phyloP scores from a whole-genome alignment of 2,888 invertebrate species.

The Cryptosula pallasiana region DNA sequence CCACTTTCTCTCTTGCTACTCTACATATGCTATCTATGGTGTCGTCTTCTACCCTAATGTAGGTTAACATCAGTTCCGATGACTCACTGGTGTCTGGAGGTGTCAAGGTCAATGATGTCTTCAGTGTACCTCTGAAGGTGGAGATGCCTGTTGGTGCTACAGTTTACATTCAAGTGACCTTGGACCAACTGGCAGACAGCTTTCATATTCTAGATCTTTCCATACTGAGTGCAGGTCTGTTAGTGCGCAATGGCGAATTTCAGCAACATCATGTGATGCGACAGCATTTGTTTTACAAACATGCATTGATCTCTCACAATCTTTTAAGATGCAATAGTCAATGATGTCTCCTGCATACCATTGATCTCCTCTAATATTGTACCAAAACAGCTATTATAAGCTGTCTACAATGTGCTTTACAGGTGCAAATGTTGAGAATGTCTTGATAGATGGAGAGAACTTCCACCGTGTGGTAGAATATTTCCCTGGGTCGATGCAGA shows the following conservation, averaged over 20 bases:
- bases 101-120: neutral
- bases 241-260: too few relatives aligned
- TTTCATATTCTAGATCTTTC: neutral
- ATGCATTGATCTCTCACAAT: too few relatives aligned
- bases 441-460: neutral
- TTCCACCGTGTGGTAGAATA: neutral
- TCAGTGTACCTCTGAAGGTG: neutral
- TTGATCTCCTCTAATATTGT: too few relatives aligned
- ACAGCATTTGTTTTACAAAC: too few relatives aligned
- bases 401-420: too few relatives aligned
- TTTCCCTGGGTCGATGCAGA: neutral
- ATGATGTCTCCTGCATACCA: too few relatives aligned
- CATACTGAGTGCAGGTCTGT: neutral
- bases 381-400: too few relatives aligned
- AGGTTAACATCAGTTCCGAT: neutral
- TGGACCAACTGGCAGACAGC: neutral
- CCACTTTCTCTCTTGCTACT: neutral
- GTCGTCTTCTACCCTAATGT: neutral
- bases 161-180: neutral
- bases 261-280: too few relatives aligned
- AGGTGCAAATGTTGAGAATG: neutral
- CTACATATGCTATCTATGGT: neutral
- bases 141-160: neutral
- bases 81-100: neutral
- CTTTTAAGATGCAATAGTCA: too few relatives aligned